These are phyloP conservation scores for Xestoiulus laeticollis DNA, from an alignment of 2,888 invertebrate genomes.

Conservation along the genomic window DNA sequence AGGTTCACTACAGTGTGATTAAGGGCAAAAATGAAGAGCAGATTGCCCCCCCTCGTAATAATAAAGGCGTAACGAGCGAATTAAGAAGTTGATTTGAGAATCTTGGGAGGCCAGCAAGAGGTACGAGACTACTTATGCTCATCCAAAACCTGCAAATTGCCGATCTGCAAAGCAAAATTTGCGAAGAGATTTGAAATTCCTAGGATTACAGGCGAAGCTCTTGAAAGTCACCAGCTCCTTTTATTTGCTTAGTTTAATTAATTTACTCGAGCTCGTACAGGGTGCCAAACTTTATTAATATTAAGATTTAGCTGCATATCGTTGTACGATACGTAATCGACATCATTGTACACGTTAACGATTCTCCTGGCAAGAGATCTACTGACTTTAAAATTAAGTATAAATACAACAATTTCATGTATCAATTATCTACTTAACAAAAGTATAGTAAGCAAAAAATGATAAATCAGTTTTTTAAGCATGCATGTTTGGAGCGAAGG, in stretches of 20 bases:
- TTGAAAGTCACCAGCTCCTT: neutral
- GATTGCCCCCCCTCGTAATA: conserved; percentile 36
- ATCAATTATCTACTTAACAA: no score
- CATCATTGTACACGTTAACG: no score
- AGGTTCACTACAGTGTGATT: conserved; percentile 34
- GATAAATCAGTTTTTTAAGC: no score
- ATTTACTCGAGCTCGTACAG: neutral
- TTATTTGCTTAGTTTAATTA: neutral
- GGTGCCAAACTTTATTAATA: no score
- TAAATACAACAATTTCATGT: no score
- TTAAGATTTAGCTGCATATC: no score
- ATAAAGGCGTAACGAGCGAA: conserved; percentile 32
- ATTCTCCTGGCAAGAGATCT: no score
- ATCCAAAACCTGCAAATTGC: neutral
- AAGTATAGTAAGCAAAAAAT: no score
- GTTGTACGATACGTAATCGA: no score
- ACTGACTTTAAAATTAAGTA: no score
- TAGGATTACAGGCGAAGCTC: neutral
- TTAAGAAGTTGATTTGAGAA: conserved; percentile 15
- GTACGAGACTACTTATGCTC: neutral
- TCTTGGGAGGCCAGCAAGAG: neutral
- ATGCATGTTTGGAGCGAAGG: no score
- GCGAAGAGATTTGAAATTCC: conserved; percentile 21
- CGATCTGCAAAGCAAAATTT: neutral
- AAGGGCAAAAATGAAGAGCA: conserved; percentile 31